Conservation (phyloP, 2,797 vertebrate species). For the Leptoclinus maculatus region DNA sequence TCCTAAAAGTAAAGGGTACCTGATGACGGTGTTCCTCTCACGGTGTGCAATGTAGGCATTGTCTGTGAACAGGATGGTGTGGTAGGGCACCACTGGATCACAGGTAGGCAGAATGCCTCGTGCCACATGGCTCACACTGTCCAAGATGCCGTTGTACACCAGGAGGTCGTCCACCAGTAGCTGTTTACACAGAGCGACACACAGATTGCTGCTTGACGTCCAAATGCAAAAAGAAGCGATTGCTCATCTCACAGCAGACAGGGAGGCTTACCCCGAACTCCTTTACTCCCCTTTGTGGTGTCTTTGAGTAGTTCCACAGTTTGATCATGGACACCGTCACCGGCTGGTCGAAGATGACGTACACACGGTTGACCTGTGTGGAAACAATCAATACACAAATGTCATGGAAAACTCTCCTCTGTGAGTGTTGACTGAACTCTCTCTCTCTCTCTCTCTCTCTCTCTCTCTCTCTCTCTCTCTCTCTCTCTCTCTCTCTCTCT, state of each 20-base stretch:
- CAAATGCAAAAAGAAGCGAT: not conserved
- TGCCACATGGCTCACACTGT: constrained; percentile 84
- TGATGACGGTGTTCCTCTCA: constrained; percentile 89
- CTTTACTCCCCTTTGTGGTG: constrained; percentile 94
- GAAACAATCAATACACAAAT: constrained; percentile 8
- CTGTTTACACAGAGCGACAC: constrained; percentile 71
- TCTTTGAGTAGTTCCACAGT: constrained; percentile 98
- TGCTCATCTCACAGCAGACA: not conserved
- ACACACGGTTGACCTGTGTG: constrained; percentile 94
- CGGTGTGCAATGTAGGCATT: constrained; percentile 84
- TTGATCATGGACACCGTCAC: constrained; percentile 97
- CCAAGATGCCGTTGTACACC: constrained; percentile 95
- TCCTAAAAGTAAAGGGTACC: constrained; percentile 77
- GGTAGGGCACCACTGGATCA: constrained; percentile 89
- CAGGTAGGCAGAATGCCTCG: constrained; percentile 94
- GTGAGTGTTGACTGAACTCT: accelerated
- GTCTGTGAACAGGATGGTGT: constrained; percentile 95
- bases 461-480: constrained; percentile 36
- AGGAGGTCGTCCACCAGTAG: constrained; percentile 96
- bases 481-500: no score
- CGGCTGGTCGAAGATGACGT: constrained; percentile 96
- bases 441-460: not conserved
- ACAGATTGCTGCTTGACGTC: not conserved
- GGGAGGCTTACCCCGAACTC: constrained; percentile 92
- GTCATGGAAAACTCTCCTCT: not conserved